These are phyloP conservation scores for Rhingia campestris DNA, from an alignment of 2,888 invertebrate species.

Conservation along the genomic window DNA sequence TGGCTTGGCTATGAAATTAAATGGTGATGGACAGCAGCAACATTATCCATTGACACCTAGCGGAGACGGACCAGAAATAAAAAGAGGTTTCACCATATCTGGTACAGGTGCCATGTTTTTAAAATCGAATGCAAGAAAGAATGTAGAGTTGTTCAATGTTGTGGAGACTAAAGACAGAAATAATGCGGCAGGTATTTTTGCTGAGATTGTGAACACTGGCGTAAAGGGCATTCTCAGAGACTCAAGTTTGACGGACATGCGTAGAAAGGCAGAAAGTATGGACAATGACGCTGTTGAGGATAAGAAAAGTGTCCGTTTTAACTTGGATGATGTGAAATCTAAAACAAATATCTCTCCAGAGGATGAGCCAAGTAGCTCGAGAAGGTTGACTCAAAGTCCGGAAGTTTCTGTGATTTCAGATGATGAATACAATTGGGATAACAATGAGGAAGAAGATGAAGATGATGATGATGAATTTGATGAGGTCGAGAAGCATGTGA, in stretches of 20 bases:
- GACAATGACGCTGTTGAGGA: conserved; percentile 84
- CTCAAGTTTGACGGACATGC: conserved; percentile 83
- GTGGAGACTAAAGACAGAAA: conserved; percentile 75
- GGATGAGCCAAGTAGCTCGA: conserved; percentile 78
- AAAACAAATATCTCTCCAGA: conserved; percentile 77
- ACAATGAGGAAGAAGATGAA: conserved; percentile 77
- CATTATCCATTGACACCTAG: conserved; percentile 49
- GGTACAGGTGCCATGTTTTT: conserved; percentile 87
- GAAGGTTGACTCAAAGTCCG: conserved; percentile 78
- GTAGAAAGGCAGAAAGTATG: conserved; percentile 77
- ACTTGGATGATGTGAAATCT: conserved; percentile 81
- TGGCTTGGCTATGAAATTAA: conserved; percentile 79
- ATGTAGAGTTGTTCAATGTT: conserved; percentile 39
- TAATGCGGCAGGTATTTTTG: conserved; percentile 74
- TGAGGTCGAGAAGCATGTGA: conserved; percentile 82
- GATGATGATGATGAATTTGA: conserved; percentile 77
- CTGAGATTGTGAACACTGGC: conserved; percentile 75
- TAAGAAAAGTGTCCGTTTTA: conserved; percentile 89
- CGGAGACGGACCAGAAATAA: conserved; percentile 60
- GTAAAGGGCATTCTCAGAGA: conserved; percentile 87
- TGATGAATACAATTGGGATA: conserved; percentile 78
- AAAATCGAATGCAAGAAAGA: conserved; percentile 83
- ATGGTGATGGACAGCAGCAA: conserved; percentile 74
- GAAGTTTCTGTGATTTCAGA: conserved; percentile 79
- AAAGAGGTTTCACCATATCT: conserved; percentile 83